Percentiles rank a stretch among this genome's conserved stretches.
Evolutionary conservation across 2,797 vertebrate species (phyloP).

Genomic region (Hypotaenidia philippensis): DNA sequence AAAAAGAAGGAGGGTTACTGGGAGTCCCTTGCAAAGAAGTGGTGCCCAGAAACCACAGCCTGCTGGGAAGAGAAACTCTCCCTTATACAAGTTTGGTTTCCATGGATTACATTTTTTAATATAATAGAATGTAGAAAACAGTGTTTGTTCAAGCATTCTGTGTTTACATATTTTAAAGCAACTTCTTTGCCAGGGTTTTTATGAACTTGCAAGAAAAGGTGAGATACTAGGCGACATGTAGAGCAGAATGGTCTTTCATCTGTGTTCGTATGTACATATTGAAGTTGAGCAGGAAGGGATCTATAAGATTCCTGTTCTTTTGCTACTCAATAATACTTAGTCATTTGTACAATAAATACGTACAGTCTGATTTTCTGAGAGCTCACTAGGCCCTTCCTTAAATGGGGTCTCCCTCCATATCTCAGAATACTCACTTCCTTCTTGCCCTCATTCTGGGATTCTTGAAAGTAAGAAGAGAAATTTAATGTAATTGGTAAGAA

Average conservation of each 20-base stretch:
- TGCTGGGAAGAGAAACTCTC: not conserved
- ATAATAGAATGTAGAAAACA: not conserved
- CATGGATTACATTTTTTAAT: not conserved
- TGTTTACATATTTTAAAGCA: not conserved
- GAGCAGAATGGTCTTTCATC: not conserved
- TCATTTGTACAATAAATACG: not conserved
- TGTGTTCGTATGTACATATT: not conserved
- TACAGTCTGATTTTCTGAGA: not conserved
- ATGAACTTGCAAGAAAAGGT: not conserved
- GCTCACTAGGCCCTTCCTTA: not conserved
- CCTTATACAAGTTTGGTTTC: not conserved
- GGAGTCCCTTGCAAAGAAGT: conserved; percentile 5
- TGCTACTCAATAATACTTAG: not conserved
- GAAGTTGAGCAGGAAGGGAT: not conserved
- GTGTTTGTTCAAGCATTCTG: not conserved
- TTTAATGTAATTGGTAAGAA: not conserved
- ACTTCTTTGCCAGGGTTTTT: not conserved
- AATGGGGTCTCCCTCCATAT: not conserved
- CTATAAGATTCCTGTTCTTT: not conserved
- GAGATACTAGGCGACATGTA: not conserved
- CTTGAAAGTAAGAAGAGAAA: not conserved
- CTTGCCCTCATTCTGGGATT: not conserved
- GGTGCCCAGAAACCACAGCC: not conserved
- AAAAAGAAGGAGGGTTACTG: conserved; percentile 22
- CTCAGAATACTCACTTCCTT: not conserved